These are phyloP conservation scores for Forbesichthys agassizii DNA, from an alignment of 2,113 vertebrate species.

Conservation along the genomic window DNA sequence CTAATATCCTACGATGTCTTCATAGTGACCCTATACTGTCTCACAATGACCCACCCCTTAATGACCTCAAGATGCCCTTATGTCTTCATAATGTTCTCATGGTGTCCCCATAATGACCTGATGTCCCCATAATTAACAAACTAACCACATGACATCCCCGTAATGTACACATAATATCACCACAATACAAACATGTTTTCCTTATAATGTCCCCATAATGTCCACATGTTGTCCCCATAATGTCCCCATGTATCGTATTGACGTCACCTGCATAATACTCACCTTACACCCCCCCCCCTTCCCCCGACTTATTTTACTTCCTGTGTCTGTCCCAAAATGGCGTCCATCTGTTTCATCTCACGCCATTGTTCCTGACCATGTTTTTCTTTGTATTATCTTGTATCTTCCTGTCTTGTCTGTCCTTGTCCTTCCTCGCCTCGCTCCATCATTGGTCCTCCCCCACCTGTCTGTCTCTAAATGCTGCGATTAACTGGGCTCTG, in stretches of 20 bases:
- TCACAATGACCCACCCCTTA: no score
- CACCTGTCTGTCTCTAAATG: conserved; percentile 50
- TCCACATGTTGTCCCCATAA: neutral
- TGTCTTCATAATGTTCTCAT: no score
- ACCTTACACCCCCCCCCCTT: conserved; percentile 38
- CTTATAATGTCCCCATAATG: no score
- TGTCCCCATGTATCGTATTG: conserved; percentile 32
- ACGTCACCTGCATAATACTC: conserved; percentile 34
- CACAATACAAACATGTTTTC: no score
- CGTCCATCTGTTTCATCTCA: conserved; percentile 61
- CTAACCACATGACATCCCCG: no score
- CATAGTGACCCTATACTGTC: no score
- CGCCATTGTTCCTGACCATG: conserved; percentile 41
- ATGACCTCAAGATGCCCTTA: no score
- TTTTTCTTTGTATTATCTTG: conserved; percentile 18
- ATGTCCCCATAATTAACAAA: no score
- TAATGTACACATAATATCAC: no score
- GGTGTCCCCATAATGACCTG: no score
- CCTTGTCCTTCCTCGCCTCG: neutral
- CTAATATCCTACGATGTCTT: no score
- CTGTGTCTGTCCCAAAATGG: conserved; percentile 50
- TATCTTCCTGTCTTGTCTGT: conserved; percentile 1
- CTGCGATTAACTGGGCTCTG: conserved; percentile 78
- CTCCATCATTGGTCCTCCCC: neutral
- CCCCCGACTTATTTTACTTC: conserved; percentile 40